phyloP scores from a whole-genome alignment of 2,888 invertebrate genomes.

The Eupithecia pulchellata region DNA sequence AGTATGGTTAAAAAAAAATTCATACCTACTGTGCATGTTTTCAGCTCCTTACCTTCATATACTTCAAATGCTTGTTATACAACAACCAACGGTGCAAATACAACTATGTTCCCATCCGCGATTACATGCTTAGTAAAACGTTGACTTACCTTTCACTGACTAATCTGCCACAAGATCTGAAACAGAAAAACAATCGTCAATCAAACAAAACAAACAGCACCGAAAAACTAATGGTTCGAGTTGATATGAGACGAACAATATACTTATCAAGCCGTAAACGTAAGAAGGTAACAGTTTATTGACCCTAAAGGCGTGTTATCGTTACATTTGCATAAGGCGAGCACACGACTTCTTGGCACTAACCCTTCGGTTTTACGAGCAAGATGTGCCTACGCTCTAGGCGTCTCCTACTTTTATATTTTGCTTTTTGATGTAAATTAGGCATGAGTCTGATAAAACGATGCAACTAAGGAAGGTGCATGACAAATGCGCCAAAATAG shows the following conservation, averaged over 20 bases:
- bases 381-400: conserved; percentile 56
- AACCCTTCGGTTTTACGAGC: conserved; percentile 76
- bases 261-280: conserved; percentile 82
- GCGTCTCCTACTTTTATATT: conserved; percentile 49
- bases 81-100: no score
- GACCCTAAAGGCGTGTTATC: conserved; percentile 82
- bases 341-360: conserved; percentile 64
- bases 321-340: conserved; percentile 80
- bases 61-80: no score
- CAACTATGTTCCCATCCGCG: no score
- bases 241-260: conserved; percentile 70
- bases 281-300: conserved; percentile 82
- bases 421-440: background rate
- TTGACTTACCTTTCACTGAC: conserved; percentile 19
- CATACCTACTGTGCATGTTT: no score
- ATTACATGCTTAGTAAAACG: no score
- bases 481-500: background rate
- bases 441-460: background rate
- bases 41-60: no score
- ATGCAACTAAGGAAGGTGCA: background rate
- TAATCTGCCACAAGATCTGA: conserved; percentile 59
- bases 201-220: conserved; percentile 58
- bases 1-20: no score
- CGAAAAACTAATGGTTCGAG: conserved; percentile 60
- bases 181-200: conserved; percentile 62